Conservation (phyloP, 2,113 vertebrate species). For the Istiophorus platypterus region DNA sequence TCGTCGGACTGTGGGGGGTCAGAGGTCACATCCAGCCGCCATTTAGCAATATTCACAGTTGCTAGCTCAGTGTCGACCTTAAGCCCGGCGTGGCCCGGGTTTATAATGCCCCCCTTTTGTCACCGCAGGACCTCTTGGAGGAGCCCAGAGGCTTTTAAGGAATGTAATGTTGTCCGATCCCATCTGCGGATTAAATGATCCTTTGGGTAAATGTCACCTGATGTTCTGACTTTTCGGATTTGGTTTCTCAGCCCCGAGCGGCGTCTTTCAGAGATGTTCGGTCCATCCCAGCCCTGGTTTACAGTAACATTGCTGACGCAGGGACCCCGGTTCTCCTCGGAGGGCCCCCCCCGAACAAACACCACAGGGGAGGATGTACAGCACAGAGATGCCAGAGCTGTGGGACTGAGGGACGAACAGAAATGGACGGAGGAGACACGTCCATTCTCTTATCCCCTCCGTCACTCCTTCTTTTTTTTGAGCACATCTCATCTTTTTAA, state of each 20-base stretch:
- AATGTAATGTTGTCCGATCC: not conserved
- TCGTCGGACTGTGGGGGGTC: too few relatives aligned
- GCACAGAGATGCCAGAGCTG: constrained; percentile 23
- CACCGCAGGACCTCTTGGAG: not conserved
- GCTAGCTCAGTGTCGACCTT: not conserved
- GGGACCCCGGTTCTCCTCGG: fast-evolving
- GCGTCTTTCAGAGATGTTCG: not conserved
- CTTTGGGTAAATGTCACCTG: not conserved
- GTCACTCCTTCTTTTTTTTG: not conserved
- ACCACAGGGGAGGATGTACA: not conserved
- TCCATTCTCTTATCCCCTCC: not conserved
- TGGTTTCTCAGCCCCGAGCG: not conserved
- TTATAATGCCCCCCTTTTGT: not conserved
- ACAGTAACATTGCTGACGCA: not conserved
- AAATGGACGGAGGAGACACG: too few relatives aligned
- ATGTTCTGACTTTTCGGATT: not conserved
- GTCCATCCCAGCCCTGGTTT: not conserved
- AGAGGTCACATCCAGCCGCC: not conserved
- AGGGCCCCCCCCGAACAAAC: constrained; percentile 1
- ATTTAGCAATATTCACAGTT: not conserved
- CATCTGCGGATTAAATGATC: not conserved
- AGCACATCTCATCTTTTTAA: not conserved
- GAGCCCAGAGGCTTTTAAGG: not conserved
- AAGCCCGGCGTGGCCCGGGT: not conserved
- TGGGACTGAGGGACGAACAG: constrained; percentile 12